Base-by-base conservation (phyloP, 2,888 invertebrate species). In the Athripsodes cinereus region DNA sequence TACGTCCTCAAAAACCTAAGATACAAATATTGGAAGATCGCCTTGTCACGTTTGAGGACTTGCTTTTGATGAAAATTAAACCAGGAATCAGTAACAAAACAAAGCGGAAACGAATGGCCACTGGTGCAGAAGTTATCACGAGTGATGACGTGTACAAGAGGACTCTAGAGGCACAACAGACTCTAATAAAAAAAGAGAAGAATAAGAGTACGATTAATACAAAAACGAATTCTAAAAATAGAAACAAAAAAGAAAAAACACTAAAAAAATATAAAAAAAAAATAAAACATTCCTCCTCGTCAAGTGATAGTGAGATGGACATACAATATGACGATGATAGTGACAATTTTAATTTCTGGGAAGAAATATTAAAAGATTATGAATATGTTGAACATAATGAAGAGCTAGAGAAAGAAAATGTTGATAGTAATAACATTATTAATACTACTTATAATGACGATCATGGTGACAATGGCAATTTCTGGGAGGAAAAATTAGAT, bases 251-350 rank as follows among this genome's bases (percentile, higher is more conserved):
- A 46, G 46, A 13, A 16, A 46, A 46, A 46, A 46, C 46, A 8
- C 46, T 8, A 46, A 46, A 46, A 46, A 46, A 46, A 8, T 46
- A 46, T 46, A 46, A 16, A 46, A 46, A 46, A 46, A 46, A 46
- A 46, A 46, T 31, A 13, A 46, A 46, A 46, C 8, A 46, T 13
- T 46, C 46, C 46, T 46, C 16, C 11, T 46, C 46, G 46, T 46
- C 46, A 13, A 46, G 46, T 46, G 46, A 46, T 46, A 46, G 46
- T 54, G 54, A 54, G 26, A 51, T 54, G 50, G 55, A 58, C 19
- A 51, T 58, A 21, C 52, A 52, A 52, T 59, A 52, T 46, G 55
- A 59, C 59, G 55, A 59, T 48, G 59, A 59, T 55, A 55, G 59
- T 48, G 35, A 59, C n/a, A n/a, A n/a, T n/a, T n/a, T n/a, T n/a